These are phyloP conservation scores for Adelphocoris suturalis DNA, from an alignment of 2,888 invertebrate genomes.

Conservation along the genomic window DNA sequence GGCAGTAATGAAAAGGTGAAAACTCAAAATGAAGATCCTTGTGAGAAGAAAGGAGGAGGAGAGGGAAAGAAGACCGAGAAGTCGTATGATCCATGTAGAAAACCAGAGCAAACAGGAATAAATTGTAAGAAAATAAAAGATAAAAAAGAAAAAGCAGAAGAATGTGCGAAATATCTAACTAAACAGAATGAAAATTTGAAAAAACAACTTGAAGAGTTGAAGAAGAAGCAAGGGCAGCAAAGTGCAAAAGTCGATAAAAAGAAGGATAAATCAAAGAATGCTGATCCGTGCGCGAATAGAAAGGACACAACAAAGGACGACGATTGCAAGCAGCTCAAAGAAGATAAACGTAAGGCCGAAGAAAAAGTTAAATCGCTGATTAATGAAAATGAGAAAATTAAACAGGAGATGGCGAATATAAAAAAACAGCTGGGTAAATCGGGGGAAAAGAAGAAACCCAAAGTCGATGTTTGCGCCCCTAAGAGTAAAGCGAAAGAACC, in stretches of 20 bases:
- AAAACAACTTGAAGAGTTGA: conserved; percentile 53
- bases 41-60: not conserved
- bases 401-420: conserved; percentile 28
- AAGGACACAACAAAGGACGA: not conserved
- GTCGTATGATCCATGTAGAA: not conserved
- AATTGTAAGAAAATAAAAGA: conserved; percentile 56
- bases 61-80: not conserved
- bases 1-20: not conserved
- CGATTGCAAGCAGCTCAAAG: conserved; percentile 22
- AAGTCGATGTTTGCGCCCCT: not conserved
- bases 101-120: not conserved
- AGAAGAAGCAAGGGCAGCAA: conserved; percentile 5
- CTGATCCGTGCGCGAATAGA: not conserved
- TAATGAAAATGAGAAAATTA: conserved; percentile 43
- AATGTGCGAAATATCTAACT: conserved; percentile 28
- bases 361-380: conserved; percentile 35
- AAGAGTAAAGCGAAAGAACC: not conserved
- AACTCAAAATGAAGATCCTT: not conserved
- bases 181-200: conserved; percentile 60
- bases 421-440: not conserved
- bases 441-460: not conserved
- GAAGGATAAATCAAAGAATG: not conserved
- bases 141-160: conserved; percentile 48
- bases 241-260: not conserved
- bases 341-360: conserved; percentile 36